Evolutionary conservation across 2,888 invertebrate genomes (phyloP), one percentile per base, ranked within the genome.

Genomic region (Dryobota labecula): DNA sequence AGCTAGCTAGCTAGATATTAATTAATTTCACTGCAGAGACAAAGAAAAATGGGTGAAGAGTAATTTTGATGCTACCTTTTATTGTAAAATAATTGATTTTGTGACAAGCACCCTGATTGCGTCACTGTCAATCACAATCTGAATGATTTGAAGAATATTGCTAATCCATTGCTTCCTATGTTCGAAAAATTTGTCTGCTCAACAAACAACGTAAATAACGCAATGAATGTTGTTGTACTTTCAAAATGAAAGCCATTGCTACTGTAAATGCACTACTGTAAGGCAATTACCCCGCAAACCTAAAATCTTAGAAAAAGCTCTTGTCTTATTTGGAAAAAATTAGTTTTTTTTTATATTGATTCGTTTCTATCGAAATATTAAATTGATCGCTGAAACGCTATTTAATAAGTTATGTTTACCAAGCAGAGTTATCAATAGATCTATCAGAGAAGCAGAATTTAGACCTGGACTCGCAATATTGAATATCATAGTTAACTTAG

Each of bases 1-100:
- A n/a, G n/a, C n/a, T n/a, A n/a, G n/a, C n/a, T n/a, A n/a, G n/a
- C n/a, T 36, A 56, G n/a, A 41, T 65, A 24, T 18, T 65, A 54
- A 74, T 20, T 15, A 73, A 82, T 86, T 84, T 87, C 82, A 82
- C 80, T 81, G 58, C 66, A 76, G 69, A 78, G 77, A 53, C 71
- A 51, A 74, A 71, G 67, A 57, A 45, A 75, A 76, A 65, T 73
- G 20, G 33, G 30, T 20, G 30, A 60, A 43, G 13, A 49, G 6
- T 2, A 15, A 4, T 1, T 15, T 27, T 64, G 18, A 11, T 27
- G 27, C 13, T 60, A 58, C 7, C 20, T 27, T 41, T 20, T 43
- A 60, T 13, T 20, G 7, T 20, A 27, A 27, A 58, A 20, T 58
- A 18, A 57, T 38, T 27, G 11, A 27, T 41, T 41, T 27, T 38